Evolutionary conservation across 2,113 vertebrate species (phyloP).

Genomic region (Colistium nudipinnis): DNA sequence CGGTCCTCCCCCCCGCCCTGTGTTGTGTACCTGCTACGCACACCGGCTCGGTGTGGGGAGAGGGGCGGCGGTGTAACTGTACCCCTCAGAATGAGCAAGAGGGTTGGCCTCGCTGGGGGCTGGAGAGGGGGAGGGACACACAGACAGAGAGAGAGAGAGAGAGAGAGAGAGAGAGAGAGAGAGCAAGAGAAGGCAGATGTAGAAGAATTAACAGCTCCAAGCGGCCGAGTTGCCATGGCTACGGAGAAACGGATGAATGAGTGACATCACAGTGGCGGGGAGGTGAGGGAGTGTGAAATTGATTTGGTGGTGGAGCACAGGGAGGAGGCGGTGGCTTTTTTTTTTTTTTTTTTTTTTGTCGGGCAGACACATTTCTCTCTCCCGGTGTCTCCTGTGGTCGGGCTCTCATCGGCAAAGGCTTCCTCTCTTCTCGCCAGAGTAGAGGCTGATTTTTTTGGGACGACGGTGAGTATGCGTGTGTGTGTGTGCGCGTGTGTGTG

Average conservation of each 20-base stretch:
- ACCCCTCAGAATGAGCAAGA: constrained; percentile 63
- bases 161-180: constrained; percentile 42
- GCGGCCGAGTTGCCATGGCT: constrained; percentile 90
- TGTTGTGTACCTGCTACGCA: constrained; percentile 32
- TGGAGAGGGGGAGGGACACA: constrained; percentile 61
- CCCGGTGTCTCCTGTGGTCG: constrained; percentile 62
- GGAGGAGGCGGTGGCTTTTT: too few species aligned
- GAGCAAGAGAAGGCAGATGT: constrained; percentile 69
- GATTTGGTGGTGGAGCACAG: constrained; percentile 87
- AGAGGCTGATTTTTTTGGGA: constrained; percentile 4
- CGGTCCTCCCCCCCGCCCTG: constrained; percentile 37
- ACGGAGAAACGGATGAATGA: constrained; percentile 92
- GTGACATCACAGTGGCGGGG: constrained; percentile 88
- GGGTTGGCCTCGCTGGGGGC: constrained; percentile 59
- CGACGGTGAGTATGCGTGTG: not conserved
- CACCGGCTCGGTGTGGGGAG: constrained; percentile 20
- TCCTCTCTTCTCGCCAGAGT: constrained; percentile 11
- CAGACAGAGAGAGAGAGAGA: constrained; percentile 26
- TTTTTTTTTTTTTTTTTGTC: constrained; percentile 69
- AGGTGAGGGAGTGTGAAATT: constrained; percentile 96
- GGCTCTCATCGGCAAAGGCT: constrained; percentile 82
- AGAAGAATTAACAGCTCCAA: constrained; percentile 80
- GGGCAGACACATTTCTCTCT: constrained; percentile 81
- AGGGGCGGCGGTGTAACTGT: constrained; percentile 63
- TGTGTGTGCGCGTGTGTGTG: too few species aligned